phyloP scores from a whole-genome alignment of 2,888 invertebrate species.

The Euspilapteryx auroguttella region DNA sequence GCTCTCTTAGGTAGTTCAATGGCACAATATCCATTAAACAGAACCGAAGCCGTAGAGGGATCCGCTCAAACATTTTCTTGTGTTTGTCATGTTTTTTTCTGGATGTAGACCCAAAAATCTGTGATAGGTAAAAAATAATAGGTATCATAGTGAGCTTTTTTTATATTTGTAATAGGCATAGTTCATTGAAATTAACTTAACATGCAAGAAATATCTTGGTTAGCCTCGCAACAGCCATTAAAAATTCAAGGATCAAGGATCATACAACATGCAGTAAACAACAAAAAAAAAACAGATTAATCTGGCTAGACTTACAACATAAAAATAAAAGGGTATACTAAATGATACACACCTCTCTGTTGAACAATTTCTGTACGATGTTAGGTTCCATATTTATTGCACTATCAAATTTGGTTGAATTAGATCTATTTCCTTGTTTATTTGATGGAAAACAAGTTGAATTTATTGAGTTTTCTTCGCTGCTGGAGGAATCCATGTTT shows the following conservation, averaged over 20 bases:
- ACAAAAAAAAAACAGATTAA: neutral
- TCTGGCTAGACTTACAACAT: conserved; percentile 8
- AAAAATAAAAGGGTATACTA: conserved; percentile 8
- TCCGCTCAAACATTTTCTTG: conserved; percentile 51
- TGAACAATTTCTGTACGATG: conserved; percentile 57
- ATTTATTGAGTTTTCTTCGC: conserved; percentile 30
- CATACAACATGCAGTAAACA: too few relatives aligned
- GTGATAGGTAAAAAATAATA: conserved; percentile 9
- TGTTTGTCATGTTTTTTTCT: conserved; percentile 37
- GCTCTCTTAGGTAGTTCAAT: conserved; percentile 65
- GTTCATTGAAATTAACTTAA: too few relatives aligned
- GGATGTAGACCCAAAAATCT: conserved; percentile 57
- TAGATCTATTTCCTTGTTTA: conserved; percentile 24
- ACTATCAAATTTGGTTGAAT: conserved; percentile 18
- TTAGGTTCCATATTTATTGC: too few relatives aligned
- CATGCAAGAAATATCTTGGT: too few relatives aligned
- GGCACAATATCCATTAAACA: conserved; percentile 67
- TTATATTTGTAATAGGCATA: too few relatives aligned
- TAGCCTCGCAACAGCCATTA: too few relatives aligned
- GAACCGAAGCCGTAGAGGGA: conserved; percentile 62
- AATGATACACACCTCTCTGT: conserved; percentile 64
- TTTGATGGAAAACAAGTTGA: conserved; percentile 21
- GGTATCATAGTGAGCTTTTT: neutral
- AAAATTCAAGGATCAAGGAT: too few relatives aligned
- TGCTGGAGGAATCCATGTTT: conserved; percentile 51